Evolutionary conservation across 2,113 vertebrate genomes (phyloP).

Genomic region (Anguilla japonica): DNA sequence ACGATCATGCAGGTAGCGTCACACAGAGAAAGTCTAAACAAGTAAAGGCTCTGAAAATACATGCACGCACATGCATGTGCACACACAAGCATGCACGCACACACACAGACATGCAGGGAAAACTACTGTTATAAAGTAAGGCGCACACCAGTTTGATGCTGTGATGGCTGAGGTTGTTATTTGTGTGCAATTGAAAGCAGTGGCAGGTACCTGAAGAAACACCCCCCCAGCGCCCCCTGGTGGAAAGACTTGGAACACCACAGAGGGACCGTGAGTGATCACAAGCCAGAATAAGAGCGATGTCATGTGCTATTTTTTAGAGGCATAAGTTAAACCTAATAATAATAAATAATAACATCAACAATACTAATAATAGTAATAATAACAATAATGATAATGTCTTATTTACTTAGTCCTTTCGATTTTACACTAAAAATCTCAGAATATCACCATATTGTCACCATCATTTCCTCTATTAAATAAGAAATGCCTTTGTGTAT

Average conservation of each 20-base stretch:
- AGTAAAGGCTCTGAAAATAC: background rate
- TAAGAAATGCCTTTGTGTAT: too few relatives aligned
- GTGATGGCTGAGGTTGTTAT: too few relatives aligned
- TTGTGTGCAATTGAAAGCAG: conserved; percentile 54
- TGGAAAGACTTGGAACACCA: conserved; percentile 13
- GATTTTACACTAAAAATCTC: too few relatives aligned
- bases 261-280: conserved; percentile 35
- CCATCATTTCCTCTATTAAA: too few relatives aligned
- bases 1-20: conserved; percentile 51
- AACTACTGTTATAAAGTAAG: too few relatives aligned
- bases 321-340: background rate
- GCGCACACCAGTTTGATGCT: too few relatives aligned
- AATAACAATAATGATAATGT: background rate
- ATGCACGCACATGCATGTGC: background rate
- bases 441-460: too few relatives aligned
- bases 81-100: background rate
- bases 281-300: background rate
- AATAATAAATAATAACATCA: background rate
- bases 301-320: background rate
- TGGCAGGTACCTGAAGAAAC: conserved; percentile 49
- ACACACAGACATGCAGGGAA: background rate
- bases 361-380: background rate
- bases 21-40: background rate
- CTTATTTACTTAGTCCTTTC: too few relatives aligned
- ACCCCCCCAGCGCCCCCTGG: conserved; percentile 20